Evolutionary conservation across 2,113 vertebrate species (phyloP).

Genomic region (Solenodon paradoxus): DNA sequence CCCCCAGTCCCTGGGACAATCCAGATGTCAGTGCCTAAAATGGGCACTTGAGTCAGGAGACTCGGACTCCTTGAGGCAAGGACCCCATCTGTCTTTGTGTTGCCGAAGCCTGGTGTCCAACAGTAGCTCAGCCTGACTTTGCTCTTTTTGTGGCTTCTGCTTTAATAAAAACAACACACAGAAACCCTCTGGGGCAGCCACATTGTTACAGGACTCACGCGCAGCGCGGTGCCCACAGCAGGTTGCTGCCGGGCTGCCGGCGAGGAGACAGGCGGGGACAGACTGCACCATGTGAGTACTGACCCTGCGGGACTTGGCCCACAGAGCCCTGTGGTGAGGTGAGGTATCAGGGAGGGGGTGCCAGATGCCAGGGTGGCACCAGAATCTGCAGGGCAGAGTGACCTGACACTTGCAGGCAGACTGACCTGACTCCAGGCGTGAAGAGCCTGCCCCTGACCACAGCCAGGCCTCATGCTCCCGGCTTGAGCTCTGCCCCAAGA

Average conservation of each 20-base stretch:
- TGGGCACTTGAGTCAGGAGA: background rate
- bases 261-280: accelerated
- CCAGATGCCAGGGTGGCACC: background rate
- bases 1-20: background rate
- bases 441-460: background rate
- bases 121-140: background rate
- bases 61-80: background rate
- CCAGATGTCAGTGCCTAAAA: background rate
- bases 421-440: background rate
- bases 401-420: background rate
- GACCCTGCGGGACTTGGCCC: background rate
- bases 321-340: background rate
- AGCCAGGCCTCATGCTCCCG: background rate
- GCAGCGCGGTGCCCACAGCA: accelerated
- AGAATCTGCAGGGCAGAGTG: background rate
- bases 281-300: too few species aligned
- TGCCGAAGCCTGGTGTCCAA: background rate
- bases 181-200: background rate
- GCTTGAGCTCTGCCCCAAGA: background rate
- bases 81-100: background rate
- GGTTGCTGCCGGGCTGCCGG: background rate
- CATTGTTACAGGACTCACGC: background rate
- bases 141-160: background rate
- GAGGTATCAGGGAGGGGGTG: background rate
- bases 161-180: background rate